Base-by-base conservation (phyloP, 1,140 invertebrate genomes). In the Drosophila sp. region DNA sequence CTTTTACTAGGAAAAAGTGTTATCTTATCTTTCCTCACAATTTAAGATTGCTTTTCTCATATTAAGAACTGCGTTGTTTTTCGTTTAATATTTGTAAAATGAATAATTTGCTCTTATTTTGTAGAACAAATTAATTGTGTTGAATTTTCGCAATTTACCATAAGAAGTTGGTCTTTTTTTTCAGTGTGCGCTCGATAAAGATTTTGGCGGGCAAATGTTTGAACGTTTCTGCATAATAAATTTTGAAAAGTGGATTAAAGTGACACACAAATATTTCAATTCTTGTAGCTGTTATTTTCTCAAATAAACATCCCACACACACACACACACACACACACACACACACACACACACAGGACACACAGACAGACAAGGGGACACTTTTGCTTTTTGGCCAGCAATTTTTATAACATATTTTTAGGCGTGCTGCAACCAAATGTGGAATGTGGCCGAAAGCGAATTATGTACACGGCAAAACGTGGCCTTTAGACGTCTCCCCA, bases 191-290 rank as follows among this genome's bases (percentile, higher is more conserved):
- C 7, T 7, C 16, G 38, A 32, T 14, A 62, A 82, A 82, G 36
- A 51, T 80, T 79, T 61, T 50, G 61, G 61, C 32, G 45, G 63
- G 16, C 18, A 53, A 56, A 81, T 83, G 69, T 83, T 58, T 56
- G 80, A 84, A 40, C 72, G 72, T 73, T 84, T 84, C 76, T 83
- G 80, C 76, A 84, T 84, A 84, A 83, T 80, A 83, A 82, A 83
- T 82, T 82, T 61, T 79, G 48, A 79, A 82, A 82, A 83, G 76
- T 83, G 80, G 80, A 78, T 83, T 84, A 84, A 83, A 84, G 80
- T 78, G 66, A 50, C 66, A 76, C 64, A 80, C 21, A 73, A 57
- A 79, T 61, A 76, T 73, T 76, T 41, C 16, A 25, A 36, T 53
- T 34, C 32, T 59, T 63, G 13, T 63, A 9, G 29, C 38, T 43